Conservation (phyloP, 2,113 vertebrate species). For the Corynorhinus townsendii region DNA sequence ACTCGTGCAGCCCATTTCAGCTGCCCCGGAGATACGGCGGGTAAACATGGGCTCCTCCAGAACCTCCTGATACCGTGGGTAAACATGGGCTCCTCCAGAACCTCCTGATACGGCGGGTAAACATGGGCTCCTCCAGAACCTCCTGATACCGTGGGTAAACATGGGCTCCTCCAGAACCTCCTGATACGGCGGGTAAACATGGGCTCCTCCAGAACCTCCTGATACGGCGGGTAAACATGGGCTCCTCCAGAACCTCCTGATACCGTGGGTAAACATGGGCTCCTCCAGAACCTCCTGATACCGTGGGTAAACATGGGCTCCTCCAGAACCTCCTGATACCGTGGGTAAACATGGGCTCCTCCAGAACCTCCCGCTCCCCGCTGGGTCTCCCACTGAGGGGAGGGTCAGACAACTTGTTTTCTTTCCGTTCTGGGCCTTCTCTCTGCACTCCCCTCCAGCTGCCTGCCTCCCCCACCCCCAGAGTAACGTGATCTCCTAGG, state of each 20-base stretch:
- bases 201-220: no score
- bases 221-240: no score
- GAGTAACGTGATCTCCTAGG: conserved; percentile 81
- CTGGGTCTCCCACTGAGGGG: conserved; percentile 60
- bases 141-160: no score
- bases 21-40: conserved; percentile 14
- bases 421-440: conserved; percentile 63
- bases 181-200: no score
- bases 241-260: no score
- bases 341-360: conserved; percentile 47
- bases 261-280: no score
- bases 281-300: no score
- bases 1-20: neutral
- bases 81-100: conserved; percentile 32
- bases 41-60: conserved; percentile 32
- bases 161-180: no score
- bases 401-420: conserved; percentile 75
- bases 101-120: no score
- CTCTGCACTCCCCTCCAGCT: conserved; percentile 61
- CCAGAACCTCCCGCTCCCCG: conserved; percentile 62
- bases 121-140: no score
- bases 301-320: no score
- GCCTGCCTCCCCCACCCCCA: conserved; percentile 74
- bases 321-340: no score
- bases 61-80: conserved; percentile 50